Evolutionary conservation across 2,113 vertebrate species (phyloP).

Genomic region (Charina bottae): DNA sequence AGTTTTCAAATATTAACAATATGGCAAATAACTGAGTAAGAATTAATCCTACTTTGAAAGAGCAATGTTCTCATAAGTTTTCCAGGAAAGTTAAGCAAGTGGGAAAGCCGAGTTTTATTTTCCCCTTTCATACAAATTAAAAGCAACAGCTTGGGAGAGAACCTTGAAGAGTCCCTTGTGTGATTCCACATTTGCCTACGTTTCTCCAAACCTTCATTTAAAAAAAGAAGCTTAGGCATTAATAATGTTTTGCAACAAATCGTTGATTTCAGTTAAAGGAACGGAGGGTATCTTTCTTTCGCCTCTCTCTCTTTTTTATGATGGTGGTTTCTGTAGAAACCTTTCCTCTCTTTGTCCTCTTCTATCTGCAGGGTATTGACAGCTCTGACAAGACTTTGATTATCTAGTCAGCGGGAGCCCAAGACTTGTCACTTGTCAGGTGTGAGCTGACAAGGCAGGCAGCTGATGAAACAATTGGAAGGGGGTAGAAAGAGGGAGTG

Average conservation of each 20-base stretch:
- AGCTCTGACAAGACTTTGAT: slow-evolving; percentile 96
- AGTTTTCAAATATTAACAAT: background rate
- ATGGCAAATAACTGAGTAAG: background rate
- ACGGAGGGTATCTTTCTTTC: slow-evolving; percentile 60
- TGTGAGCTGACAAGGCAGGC: slow-evolving; percentile 80
- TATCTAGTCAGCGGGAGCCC: slow-evolving; percentile 92
- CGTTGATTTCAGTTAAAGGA: slow-evolving; percentile 80
- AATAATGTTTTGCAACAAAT: slow-evolving; percentile 81
- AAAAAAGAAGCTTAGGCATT: slow-evolving; percentile 63
- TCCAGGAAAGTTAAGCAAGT: slow-evolving; percentile 55
- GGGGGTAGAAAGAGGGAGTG: slow-evolving; percentile 75
- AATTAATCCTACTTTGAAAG: slow-evolving; percentile 43
- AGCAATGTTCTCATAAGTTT: slow-evolving; percentile 41
- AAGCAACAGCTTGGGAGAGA: slow-evolving; percentile 37
- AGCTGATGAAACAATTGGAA: slow-evolving; percentile 91
- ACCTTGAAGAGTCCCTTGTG: slow-evolving; percentile 48
- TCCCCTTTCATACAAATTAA: slow-evolving; percentile 40
- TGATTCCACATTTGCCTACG: background rate
- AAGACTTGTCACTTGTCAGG: slow-evolving; percentile 92
- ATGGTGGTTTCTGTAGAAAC: slow-evolving; percentile 76
- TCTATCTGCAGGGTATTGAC: slow-evolving; percentile 91
- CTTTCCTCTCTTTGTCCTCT: slow-evolving; percentile 80
- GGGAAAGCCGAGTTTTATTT: slow-evolving; percentile 55
- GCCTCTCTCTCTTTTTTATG: slow-evolving; percentile 60
- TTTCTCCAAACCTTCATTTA: slow-evolving; percentile 26